Percentiles rank a stretch among this genome's conserved stretches.
These are phyloP conservation scores for Pseudotriccus pelzelni DNA, from an alignment of 2,797 vertebrate genomes.

Conservation along the genomic window DNA sequence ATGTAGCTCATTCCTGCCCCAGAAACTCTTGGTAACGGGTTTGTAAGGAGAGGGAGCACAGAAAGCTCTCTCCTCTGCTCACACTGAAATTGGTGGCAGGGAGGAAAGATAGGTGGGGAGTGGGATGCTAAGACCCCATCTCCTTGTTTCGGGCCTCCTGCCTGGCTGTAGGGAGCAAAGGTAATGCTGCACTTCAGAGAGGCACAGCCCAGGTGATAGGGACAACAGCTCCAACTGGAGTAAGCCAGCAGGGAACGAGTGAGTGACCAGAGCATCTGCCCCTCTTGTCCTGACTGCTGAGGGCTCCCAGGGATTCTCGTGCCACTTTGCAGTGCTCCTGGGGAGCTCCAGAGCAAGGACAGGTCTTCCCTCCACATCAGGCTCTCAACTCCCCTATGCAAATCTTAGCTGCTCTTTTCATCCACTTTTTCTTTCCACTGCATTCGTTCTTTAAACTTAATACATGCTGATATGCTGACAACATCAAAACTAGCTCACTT, in stretches of 20 bases:
- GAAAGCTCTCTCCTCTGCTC: not conserved
- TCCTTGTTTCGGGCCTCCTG: not conserved
- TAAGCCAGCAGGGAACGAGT: not conserved
- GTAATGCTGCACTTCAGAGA: not conserved
- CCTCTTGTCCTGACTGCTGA: not conserved
- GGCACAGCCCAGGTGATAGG: not conserved
- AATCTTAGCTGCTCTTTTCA: not conserved
- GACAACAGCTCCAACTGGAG: not conserved
- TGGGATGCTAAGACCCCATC: not conserved
- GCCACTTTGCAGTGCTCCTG: not conserved
- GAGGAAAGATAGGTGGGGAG: not conserved
- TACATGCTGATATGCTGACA: rapidly evolving
- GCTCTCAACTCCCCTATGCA: not conserved
- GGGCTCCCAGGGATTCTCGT: not conserved
- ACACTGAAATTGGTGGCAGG: not conserved
- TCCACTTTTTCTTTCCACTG: not conserved
- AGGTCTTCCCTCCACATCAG: not conserved
- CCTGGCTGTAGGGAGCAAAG: not conserved
- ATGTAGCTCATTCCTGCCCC: not conserved
- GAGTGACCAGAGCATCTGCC: not conserved
- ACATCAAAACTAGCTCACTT: not conserved
- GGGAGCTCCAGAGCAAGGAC: not conserved
- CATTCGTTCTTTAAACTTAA: not conserved
- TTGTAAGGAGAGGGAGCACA: not conserved
- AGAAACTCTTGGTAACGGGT: not conserved